phyloP scores from a whole-genome alignment of 1,140 invertebrate genomes.

The Aleiodes sp. region DNA sequence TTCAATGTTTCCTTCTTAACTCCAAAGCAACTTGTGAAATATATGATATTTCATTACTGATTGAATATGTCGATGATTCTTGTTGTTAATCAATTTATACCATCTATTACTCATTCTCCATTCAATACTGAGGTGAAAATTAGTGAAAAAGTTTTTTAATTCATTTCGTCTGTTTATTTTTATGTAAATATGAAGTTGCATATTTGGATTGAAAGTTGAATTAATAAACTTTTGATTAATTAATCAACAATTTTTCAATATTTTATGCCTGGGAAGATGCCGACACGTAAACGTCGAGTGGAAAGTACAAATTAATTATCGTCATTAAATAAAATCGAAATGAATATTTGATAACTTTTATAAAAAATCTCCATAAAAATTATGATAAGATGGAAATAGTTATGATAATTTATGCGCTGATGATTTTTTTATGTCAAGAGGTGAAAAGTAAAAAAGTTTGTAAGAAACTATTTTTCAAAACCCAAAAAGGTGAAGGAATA shows the following conservation, averaged over 20 bases:
- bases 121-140: background rate
- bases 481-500: background rate
- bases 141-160: background rate
- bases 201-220: too few species aligned
- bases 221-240: too few species aligned
- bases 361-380: too few species aligned
- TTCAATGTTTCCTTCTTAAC: background rate
- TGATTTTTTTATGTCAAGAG: background rate
- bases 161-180: background rate
- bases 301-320: too few species aligned
- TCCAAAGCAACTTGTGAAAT: background rate
- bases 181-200: background rate
- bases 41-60: background rate
- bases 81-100: background rate
- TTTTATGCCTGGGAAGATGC: too few species aligned
- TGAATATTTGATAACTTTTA: conserved; percentile 1
- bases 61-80: background rate
- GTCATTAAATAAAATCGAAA: too few species aligned
- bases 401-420: conserved; percentile 17
- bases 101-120: background rate
- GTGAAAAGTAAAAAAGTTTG: background rate
- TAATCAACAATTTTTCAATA: too few species aligned
- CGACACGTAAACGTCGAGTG: too few species aligned
- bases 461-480: background rate
- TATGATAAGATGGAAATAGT: too few species aligned